Base-by-base conservation (phyloP, 2,888 invertebrate species). In the Drosophila borborema region DNA sequence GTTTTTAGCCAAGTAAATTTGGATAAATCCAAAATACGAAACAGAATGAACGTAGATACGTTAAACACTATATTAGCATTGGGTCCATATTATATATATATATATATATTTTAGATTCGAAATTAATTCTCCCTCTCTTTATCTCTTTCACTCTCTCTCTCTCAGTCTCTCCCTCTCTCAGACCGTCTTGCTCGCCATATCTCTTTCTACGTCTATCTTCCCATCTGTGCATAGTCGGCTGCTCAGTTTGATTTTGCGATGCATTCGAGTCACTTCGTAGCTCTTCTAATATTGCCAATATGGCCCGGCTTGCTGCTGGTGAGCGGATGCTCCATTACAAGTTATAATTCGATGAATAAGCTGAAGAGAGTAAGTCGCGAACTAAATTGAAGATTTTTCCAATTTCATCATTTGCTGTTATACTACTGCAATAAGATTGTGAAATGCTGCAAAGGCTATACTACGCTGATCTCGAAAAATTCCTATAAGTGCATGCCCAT, bases 401-500 rank as follows among this genome's bases (percentile, higher is more conserved):
- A 45, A 9, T 41, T 8, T 43, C 18, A 10, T 43, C 18, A 43
- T 10, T 43, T 18, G 3, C 8, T 18, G 18, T 10, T 10, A 4
- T 34, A 34, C 34, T 28, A 28, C 10, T 14, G 5, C 0, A 20
- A 20, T 45, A 3, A 45, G 45, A 45, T 45, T 45, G 20, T 2
- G 23, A 3, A 7, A 28, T 48, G 72, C 36, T 72, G 72, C 14
- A 5, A 16, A 0, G 73, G 65, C 10, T 72, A 61, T 16, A 20
- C 0, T 34, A 6, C 36, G 8, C 1, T 0, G 1, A 2, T 3
- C 2, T 1, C 31, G 1, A 4, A 3, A 2, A 16, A 14, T 16
- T 9, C 1, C 0, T 0, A 23, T 9, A n/a, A 2, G 0, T 72
- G 72, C 40, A 14, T 3, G 0, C 41, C 72, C 7, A 10, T 23